Base-by-base conservation (phyloP, 2,797 vertebrate species). In the Darevskia mixta region DNA sequence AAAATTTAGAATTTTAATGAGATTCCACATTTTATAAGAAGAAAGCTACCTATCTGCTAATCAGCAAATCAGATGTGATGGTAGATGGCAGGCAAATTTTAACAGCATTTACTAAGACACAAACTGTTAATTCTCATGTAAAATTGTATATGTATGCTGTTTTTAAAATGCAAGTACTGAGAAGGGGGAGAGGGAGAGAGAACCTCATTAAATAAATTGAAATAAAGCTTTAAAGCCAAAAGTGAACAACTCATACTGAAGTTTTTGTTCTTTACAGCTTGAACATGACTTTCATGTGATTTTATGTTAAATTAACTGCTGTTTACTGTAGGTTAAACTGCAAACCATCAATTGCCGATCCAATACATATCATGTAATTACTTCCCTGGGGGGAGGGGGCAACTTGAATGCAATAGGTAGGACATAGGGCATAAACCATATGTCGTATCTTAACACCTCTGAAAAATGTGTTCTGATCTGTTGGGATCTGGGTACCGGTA, bases 141-240 rank as follows among this genome's bases (percentile, higher is more conserved):
- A 69, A 61, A 64, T 91, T 3, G 0, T 82, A 79, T 89, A 66
- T 27, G 17, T 78, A 15, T 55, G 38, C 43, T 41, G 13, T 17
- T 32, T 72, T 72, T 15, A 87, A 94, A 92, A 93, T 88, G 91
- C 86, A 64, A 64, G n/a, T 3, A 10, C 5, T 9, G 64, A 17
- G n/a, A 69, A 29, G 18, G 18, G 41, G 45, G 75, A 8, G 13
- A 13, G 17, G 8, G 18, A n/a, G 66, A 11, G 32, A 45, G 20
- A 1, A 29, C 17, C 43, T 5, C 25, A n/a, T 9, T 8, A 29
- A 23, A 58, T 45, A 85, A 89, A 87, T n/a, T 8, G 69, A 85
- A 95, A 95, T 94, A 94, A 95, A 94, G 89, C n/a, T 86, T 92
- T 92, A 76, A 77, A 69, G n/a, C 11, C 17, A 15, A 79, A 84